Evolutionary conservation across 2,797 vertebrate genomes (phyloP).

Genomic region (Onychomys arenicola): DNA sequence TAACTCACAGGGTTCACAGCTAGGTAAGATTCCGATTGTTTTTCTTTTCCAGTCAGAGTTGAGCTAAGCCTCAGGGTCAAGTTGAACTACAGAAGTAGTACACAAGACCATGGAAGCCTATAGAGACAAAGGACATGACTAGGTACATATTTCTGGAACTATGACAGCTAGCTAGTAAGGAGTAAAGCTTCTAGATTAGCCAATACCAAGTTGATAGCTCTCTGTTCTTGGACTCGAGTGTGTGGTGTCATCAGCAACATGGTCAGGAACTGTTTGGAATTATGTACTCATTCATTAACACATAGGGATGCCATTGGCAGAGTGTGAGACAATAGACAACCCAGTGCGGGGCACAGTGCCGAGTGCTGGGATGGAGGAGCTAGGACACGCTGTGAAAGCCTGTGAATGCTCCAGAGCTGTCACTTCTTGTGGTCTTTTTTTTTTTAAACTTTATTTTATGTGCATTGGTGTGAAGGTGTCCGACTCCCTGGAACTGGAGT

Average conservation of each 20-base stretch:
- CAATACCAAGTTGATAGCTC: neutral
- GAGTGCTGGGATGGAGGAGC: neutral
- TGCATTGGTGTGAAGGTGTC: too few species aligned
- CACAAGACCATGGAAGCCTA: neutral
- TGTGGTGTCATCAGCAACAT: neutral
- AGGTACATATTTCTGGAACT: neutral
- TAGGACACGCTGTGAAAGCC: neutral
- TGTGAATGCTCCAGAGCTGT: neutral
- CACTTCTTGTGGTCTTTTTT: neutral
- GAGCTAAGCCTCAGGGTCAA: neutral
- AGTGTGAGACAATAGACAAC: neutral
- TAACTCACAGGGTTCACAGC: neutral
- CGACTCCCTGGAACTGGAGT: too few species aligned
- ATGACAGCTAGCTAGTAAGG: neutral
- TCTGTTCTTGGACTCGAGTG: neutral
- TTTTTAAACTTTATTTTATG: too few species aligned
- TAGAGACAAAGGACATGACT: too few species aligned
- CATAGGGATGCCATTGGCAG: neutral
- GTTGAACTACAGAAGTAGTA: neutral
- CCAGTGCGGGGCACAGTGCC: neutral
- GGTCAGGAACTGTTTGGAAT: neutral
- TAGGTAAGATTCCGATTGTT: neutral
- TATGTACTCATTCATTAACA: neutral
- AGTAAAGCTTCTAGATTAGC: neutral
- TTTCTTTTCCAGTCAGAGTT: neutral